Conservation (phyloP, 1,140 invertebrate species). For the Diabrotica virgifera region DNA sequence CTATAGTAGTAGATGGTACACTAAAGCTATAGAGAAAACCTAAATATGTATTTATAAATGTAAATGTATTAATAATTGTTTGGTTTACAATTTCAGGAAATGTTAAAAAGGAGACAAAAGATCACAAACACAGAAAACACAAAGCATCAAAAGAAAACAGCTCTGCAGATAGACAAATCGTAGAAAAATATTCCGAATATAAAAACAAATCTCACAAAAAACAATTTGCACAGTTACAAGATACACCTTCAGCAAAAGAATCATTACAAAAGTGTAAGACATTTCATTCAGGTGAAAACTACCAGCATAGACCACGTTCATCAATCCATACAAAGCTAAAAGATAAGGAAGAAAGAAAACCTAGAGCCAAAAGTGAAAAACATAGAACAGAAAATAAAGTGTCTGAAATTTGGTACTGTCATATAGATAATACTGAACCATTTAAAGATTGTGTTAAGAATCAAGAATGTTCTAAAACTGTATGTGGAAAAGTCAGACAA, state of each 20-base stretch:
- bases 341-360: background rate
- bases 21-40: no score
- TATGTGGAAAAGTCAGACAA: background rate
- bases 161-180: background rate
- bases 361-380: background rate
- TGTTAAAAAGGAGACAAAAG: background rate
- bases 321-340: background rate
- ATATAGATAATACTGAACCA: slow-evolving; percentile 4
- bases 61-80: no score
- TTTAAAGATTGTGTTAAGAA: background rate
- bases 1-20: no score
- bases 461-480: background rate
- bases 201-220: background rate
- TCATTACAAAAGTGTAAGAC: slow-evolving; percentile 11
- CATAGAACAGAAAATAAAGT: background rate
- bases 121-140: background rate
- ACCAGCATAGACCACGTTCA: background rate
- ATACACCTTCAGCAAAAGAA: background rate
- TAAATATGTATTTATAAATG: no score
- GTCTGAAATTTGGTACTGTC: slow-evolving; percentile 1
- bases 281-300: slow-evolving; percentile 5
- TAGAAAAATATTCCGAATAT: background rate
- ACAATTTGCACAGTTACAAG: background rate
- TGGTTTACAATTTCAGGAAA: background rate
- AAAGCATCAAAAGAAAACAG: background rate